Conservation (phyloP, 2,797 vertebrate species). For the Poeciliopsis turneri region DNA sequence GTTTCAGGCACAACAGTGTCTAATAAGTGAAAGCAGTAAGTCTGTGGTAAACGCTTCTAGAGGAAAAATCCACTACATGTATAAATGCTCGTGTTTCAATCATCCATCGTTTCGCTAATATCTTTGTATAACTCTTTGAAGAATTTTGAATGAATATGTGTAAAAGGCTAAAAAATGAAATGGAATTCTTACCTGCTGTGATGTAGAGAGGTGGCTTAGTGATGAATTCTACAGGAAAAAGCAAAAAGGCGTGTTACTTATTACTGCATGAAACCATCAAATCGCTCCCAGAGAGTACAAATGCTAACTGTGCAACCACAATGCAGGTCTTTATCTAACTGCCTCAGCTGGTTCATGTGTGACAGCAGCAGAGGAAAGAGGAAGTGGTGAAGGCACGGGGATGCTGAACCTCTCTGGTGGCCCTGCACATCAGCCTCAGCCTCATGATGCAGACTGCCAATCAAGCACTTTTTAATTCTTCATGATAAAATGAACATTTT, state of each 20-base stretch:
- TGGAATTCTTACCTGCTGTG: neutral
- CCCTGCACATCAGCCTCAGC: constrained; percentile 12
- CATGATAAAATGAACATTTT: neutral
- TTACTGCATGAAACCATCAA: neutral
- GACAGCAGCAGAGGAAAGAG: constrained; percentile 46
- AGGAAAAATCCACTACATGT: neutral
- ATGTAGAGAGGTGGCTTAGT: neutral
- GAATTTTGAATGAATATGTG: too few relatives aligned
- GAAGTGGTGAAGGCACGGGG: constrained; percentile 53
- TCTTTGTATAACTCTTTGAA: too few relatives aligned
- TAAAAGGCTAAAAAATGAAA: neutral
- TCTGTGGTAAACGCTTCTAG: neutral
- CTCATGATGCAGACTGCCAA: neutral
- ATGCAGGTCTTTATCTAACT: neutral
- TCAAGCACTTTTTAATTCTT: neutral
- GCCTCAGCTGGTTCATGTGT: constrained; percentile 27
- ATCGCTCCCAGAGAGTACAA: neutral
- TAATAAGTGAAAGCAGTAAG: neutral
- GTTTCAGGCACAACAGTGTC: neutral
- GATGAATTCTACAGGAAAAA: neutral
- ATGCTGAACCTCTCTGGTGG: constrained; percentile 15
- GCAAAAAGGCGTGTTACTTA: neutral
- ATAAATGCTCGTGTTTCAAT: neutral
- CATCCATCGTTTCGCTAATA: neutral
- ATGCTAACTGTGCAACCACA: too few relatives aligned